Base-by-base conservation (phyloP, 2,888 invertebrate species). In the Heteromyza rotundicornis region DNA sequence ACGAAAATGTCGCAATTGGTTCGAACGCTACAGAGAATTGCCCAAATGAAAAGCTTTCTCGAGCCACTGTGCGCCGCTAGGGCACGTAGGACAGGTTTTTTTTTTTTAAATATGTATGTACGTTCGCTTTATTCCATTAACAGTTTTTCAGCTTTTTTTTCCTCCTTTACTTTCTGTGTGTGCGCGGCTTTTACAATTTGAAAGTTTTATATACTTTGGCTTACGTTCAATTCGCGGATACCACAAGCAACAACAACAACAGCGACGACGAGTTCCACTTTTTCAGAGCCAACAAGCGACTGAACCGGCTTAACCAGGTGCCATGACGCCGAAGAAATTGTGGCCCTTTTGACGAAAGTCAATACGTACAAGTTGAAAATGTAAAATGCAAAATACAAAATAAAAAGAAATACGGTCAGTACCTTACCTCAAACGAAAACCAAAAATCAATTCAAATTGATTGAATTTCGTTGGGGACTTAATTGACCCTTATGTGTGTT, bases 381-480 rank as follows among this genome's bases (percentile, higher is more conserved):
- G 16, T 47, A 47, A 36, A n/a, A 36, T 16, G 14, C n/a, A 50
- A 22, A 51, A 51, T 22, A 20, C 10, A 51, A 22, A 51, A 22
- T 23, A 12, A 51, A 20, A 2, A 51, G 10, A 5, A 7, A 27
- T 10, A 27, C 10, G 10, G 10, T 10, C 27, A 27, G 7, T 27
- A 27, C 5, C 27, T 5, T 7, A 27, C 5, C 10, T 7, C 27
- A 27, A 23, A 51, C 14, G 14, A 23, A 8, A 51, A 51, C 51
- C 20, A 23, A 51, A 51, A 51, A 51, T 51, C 23, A 51, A 51
- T 51, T 51, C 23, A 51, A 51, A 51, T 51, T 23, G 51, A 51
- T 51, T 51, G 12, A 23, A 51, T 20, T 51, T 20, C 19, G 17
- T 47, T 47, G 17, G 10, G 27, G 10, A 51, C 14, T 51, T 14